These are phyloP conservation scores for Meriones psammophilus DNA, from an alignment of 2,797 vertebrate genomes.

Conservation along the genomic window DNA sequence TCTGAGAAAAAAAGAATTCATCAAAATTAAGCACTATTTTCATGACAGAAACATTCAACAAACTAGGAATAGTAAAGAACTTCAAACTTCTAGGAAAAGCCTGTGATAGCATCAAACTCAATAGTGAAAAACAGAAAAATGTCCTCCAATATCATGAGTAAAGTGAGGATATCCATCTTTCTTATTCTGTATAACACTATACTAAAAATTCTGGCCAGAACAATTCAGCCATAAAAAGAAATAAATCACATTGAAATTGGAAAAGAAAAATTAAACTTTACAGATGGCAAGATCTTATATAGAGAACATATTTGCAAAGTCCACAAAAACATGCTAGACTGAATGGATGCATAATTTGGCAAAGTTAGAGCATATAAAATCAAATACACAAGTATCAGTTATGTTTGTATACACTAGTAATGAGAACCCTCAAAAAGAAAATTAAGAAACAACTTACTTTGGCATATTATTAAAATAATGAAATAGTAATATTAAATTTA, in stretches of 20 bases:
- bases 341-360: background rate
- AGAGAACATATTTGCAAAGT: background rate
- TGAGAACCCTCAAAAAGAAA: background rate
- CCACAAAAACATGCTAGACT: background rate
- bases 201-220: constrained; percentile 12
- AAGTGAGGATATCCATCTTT: background rate
- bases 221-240: background rate
- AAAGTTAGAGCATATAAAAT: background rate
- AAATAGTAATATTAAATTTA: constrained; percentile 18
- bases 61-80: constrained; percentile 31
- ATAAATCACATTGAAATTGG: constrained; percentile 8
- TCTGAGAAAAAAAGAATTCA: background rate
- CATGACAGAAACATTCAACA: constrained; percentile 26
- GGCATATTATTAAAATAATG: background rate
- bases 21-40: constrained; percentile 1
- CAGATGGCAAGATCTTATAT: constrained; percentile 7
- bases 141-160: constrained; percentile 1
- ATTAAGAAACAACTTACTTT: constrained; percentile 34
- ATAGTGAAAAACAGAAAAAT: background rate
- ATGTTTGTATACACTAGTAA: background rate
- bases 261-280: constrained; percentile 42
- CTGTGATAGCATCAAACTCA: background rate
- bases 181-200: background rate
- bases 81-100: background rate
- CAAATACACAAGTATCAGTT: constrained; percentile 4